Conservation (phyloP, 2,888 invertebrate genomes). For the Agrotis puta region DNA sequence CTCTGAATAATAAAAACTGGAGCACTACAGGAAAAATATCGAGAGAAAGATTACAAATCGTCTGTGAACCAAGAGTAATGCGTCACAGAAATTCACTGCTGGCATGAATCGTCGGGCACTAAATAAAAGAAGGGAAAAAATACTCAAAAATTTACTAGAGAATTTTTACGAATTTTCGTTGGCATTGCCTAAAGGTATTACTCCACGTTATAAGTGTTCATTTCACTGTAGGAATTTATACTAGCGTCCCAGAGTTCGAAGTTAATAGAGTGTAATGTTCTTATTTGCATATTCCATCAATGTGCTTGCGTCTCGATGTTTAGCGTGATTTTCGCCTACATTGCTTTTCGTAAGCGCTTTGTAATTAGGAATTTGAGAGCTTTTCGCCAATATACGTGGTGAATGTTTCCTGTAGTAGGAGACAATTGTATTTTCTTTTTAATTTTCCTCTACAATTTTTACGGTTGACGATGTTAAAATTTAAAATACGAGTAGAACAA, state of each 20-base stretch:
- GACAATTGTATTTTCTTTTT: no score
- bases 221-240: conserved; percentile 62
- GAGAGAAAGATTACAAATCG: conserved; percentile 62
- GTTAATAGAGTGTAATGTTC: conserved; percentile 69
- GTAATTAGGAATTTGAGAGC: conserved; percentile 36
- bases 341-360: conserved; percentile 33
- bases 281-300: conserved; percentile 68
- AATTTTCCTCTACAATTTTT: no score
- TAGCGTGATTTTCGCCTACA: conserved; percentile 44
- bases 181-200: conserved; percentile 63
- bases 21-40: conserved; percentile 63
- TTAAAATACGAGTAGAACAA: no score
- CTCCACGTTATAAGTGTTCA: conserved; percentile 63
- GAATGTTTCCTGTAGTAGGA: neutral
- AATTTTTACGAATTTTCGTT: conserved; percentile 64
- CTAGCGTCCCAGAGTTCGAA: conserved; percentile 53
- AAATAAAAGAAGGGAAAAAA: conserved; percentile 65
- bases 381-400: conserved; percentile 16
- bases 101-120: conserved; percentile 63
- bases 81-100: conserved; percentile 68
- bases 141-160: conserved; percentile 61
- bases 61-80: conserved; percentile 63
- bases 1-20: conserved; percentile 61
- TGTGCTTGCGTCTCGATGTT: conserved; percentile 40
- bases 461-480: no score